These are phyloP conservation scores for Etheostoma spectabile DNA, from an alignment of 2,113 vertebrate species.

Conservation along the genomic window DNA sequence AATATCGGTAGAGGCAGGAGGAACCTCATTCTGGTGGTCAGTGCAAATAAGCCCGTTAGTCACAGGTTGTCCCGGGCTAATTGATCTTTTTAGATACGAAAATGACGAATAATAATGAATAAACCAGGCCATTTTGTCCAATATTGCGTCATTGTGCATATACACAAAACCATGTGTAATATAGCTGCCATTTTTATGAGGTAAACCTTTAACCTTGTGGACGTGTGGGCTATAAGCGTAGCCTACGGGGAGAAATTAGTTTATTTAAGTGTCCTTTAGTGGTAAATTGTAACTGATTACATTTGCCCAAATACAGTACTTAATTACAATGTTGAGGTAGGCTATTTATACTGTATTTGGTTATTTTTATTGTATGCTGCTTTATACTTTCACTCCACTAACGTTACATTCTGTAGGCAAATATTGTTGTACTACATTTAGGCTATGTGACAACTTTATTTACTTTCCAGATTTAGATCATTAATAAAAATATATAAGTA, in stretches of 20 bases:
- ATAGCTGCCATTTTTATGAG: neutral
- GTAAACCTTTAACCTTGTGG: neutral
- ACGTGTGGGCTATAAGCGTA: neutral
- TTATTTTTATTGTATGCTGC: neutral
- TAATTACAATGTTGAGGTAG: neutral
- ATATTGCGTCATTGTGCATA: neutral
- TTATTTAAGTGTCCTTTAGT: too few species aligned
- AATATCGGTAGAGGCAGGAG: constrained; percentile 43
- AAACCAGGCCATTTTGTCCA: neutral
- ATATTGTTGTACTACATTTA: neutral
- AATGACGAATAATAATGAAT: neutral
- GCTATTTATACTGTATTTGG: neutral
- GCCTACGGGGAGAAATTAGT: neutral
- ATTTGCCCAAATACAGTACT: too few species aligned
- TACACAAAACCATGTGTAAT: neutral
- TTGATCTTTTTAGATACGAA: neutral
- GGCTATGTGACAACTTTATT: neutral
- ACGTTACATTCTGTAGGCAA: neutral
- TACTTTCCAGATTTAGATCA: neutral
- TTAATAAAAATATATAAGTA: too few species aligned
- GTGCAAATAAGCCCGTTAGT: constrained; percentile 26
- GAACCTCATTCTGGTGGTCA: constrained; percentile 25
- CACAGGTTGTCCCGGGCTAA: neutral
- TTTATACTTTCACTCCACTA: neutral
- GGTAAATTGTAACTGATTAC: too few species aligned